Evolutionary conservation across 1,140 invertebrate species (phyloP).

Genomic region (Adelges cooleyi): DNA sequence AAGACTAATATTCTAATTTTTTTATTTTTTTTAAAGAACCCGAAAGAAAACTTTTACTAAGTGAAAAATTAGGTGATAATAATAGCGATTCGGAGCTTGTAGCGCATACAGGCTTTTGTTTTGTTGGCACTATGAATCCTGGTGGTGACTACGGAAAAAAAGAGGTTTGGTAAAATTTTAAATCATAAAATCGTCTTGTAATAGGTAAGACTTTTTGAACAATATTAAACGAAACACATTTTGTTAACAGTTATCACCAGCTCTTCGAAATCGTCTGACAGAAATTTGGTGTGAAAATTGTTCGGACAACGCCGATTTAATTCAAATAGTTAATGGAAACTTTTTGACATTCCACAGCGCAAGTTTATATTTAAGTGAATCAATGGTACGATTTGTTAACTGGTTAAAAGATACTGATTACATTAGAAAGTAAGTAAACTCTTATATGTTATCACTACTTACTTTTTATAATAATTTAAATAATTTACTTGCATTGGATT

Average conservation of each 20-base stretch:
- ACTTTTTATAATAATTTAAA: neutral
- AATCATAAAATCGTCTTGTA: neutral
- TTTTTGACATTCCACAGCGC: constrained; percentile 38
- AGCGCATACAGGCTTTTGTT: constrained; percentile 70
- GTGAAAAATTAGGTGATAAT: constrained; percentile 64
- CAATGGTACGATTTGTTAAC: constrained; percentile 66
- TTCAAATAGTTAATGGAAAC: constrained; percentile 63
- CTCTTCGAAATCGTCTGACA: constrained; percentile 92
- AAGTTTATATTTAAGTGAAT: constrained; percentile 43
- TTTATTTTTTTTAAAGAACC: too few relatives aligned
- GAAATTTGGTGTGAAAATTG: constrained; percentile 94
- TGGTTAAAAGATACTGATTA: constrained; percentile 64
- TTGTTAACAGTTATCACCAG: constrained; percentile 74
- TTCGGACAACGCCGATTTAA: constrained; percentile 55
- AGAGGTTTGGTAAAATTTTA: constrained; percentile 48
- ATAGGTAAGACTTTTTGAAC: neutral
- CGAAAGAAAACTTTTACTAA: constrained; percentile 76
- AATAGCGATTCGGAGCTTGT: constrained; percentile 42
- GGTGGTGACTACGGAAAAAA: constrained; percentile 99
- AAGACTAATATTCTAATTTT: too few relatives aligned
- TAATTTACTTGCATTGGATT: constrained; percentile 31
- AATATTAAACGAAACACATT: neutral
- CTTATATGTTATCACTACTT: neutral
- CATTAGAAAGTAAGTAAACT: constrained; percentile 46
- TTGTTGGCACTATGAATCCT: constrained; percentile 99